A percentile compares a stretch with the other conserved stretches of the same genome.
These are phyloP conservation scores for Stichodactyla mertensii DNA, from an alignment of 64 coral and sea anemone genomes.

Conservation along the genomic window DNA sequence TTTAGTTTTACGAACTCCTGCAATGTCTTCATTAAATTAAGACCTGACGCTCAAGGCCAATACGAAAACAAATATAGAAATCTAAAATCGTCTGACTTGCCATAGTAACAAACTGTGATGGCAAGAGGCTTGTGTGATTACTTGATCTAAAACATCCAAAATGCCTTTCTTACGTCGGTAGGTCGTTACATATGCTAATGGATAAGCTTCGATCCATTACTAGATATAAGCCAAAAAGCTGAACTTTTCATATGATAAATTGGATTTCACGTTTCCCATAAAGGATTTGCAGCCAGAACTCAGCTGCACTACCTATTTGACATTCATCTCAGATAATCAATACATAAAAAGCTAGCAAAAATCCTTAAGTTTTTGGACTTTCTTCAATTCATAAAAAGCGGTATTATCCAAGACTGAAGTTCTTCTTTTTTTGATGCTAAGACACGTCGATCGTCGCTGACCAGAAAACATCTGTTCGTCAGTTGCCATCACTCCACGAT, in stretches of 20 bases:
- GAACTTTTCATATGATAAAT: background rate
- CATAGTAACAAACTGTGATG: background rate
- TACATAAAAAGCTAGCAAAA: background rate
- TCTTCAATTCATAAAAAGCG: background rate
- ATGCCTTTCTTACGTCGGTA: background rate
- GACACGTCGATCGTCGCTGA: background rate
- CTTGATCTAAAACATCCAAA: slow-evolving; percentile 6
- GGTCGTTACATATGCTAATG: background rate
- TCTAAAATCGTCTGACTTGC: background rate
- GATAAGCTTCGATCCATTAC: background rate
- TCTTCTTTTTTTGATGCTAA: background rate
- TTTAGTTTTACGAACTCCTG: background rate
- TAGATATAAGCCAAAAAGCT: background rate
- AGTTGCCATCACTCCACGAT: too few relatives aligned
- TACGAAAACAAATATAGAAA: background rate
- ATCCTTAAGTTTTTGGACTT: background rate
- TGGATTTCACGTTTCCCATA: background rate
- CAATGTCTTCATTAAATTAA: background rate
- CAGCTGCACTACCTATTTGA: background rate
- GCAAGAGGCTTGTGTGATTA: background rate
- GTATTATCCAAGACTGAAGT: background rate
- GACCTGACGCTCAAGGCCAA: background rate
- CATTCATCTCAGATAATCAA: background rate
- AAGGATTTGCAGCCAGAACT: background rate
- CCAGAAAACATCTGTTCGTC: too few relatives aligned